These are phyloP conservation scores for Neomicropteryx cornuta DNA, from an alignment of 1,140 invertebrate genomes.

Conservation along the genomic window DNA sequence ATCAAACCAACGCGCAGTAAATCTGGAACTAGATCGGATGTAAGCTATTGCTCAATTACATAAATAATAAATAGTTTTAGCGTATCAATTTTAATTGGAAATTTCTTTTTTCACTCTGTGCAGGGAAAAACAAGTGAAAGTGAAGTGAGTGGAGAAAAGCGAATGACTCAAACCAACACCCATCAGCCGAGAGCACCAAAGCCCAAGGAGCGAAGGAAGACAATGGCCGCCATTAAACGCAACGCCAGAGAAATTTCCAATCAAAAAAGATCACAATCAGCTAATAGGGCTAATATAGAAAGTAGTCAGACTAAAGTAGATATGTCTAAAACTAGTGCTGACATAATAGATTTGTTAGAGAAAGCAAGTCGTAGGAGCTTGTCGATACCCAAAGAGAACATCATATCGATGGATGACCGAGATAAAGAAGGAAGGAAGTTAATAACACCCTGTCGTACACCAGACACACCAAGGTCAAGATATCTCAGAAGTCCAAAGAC, in stretches of 20 bases:
- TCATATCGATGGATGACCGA: constrained; percentile 21
- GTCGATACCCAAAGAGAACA: constrained; percentile 36
- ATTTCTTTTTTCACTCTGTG: constrained; percentile 25
- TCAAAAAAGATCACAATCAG: constrained; percentile 33
- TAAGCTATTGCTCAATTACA: constrained; percentile 35
- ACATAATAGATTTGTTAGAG: constrained; percentile 37
- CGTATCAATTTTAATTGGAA: too few species aligned
- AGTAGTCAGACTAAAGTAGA: constrained; percentile 29
- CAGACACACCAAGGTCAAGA: constrained; percentile 26
- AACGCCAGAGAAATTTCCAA: constrained; percentile 12
- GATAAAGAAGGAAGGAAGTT: constrained; percentile 21
- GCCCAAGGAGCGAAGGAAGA: constrained; percentile 22
- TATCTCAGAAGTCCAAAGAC: constrained; percentile 38
- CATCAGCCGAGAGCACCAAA: constrained; percentile 19
- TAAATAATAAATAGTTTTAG: too few species aligned
- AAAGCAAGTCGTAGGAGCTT: constrained; percentile 37
- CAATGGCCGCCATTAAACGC: constrained; percentile 14
- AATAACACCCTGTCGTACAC: constrained; percentile 35
- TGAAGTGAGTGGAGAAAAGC: constrained; percentile 40
- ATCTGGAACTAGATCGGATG: constrained; percentile 36
- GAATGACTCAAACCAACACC: constrained; percentile 23
- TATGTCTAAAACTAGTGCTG: constrained; percentile 35
- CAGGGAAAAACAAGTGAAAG: constrained; percentile 43
- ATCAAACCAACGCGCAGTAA: constrained; percentile 38
- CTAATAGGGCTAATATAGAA: constrained; percentile 23